Base-by-base conservation (phyloP, 2,113 vertebrate genomes). In the Albula glossodonta region DNA sequence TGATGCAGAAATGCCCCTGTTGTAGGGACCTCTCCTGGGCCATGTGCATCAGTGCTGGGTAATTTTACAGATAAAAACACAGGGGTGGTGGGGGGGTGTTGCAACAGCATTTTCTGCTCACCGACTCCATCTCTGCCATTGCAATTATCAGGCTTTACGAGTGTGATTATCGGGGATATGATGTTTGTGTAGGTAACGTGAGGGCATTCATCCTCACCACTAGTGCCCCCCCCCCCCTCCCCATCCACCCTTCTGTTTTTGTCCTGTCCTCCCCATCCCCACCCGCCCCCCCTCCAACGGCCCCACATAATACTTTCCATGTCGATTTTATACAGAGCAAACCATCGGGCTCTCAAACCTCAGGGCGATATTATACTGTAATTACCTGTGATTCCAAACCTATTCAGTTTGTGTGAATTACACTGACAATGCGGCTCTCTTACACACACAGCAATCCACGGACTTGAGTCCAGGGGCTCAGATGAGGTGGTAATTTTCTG, bases 91-190 rank as follows among this genome's bases (percentile, higher is more conserved):
- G 22, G 10, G 17, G 31, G 9, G 13, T 60, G 66, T 80, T 70
- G 84, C 81, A 87, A 74, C 25, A 51, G 88, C 88, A 51, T 31
- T 70, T 84, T 85, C 82, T 88, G 89, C 88, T 89, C 90, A 86
- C 89, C 49, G 78, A 50, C 78, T 25, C 41, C 12, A 5, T 86
- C 85, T 91, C 89, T 88, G 88, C 85, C 5, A 12, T 78, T 88
- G 89, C 90, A 91, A 93, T 92, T 91, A 92, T 92, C 3, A 51
- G 86, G 89, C 89, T 93, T 93, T 92, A 92, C 12, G 84, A 85
- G 86, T 87, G 80, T 91, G 89, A 93, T 93, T 92, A 92, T 89
- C 84, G 82, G 84, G 63, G 80, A 57, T 90, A 70, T 87, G 78
- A 84, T 87, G 84, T 86, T 41, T 57, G 80, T 83, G 86, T 86